Percentiles rank a stretch among this genome's conserved stretches.
These are phyloP conservation scores for Portevinia maculata DNA, from an alignment of 2,888 invertebrate genomes.

Conservation along the genomic window DNA sequence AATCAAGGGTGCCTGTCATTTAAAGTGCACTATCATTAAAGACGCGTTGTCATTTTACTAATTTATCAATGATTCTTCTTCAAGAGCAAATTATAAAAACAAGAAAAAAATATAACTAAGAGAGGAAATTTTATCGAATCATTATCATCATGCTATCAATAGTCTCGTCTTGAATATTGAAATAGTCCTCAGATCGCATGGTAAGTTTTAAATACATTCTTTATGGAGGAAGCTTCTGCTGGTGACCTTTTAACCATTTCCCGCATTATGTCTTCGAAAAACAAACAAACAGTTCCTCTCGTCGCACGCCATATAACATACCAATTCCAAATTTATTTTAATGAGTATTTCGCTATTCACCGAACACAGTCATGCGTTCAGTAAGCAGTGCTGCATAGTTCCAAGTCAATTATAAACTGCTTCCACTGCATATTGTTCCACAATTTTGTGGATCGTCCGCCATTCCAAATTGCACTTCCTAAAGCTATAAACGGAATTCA, in stretches of 20 bases:
- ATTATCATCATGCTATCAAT: background rate
- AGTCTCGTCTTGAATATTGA: no score
- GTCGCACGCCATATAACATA: no score
- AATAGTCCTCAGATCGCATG: no score
- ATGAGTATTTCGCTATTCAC: no score
- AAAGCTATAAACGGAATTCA: conserved; percentile 53
- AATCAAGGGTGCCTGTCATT: conserved; percentile 70
- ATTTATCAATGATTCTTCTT: conserved; percentile 61
- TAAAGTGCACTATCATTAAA: conserved; percentile 71
- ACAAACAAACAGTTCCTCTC: no score
- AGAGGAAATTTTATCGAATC: background rate
- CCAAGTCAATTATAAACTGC: background rate
- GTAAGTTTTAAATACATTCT: no score
- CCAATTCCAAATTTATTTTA: no score
- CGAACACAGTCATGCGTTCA: no score
- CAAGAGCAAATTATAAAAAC: background rate
- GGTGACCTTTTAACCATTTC: no score
- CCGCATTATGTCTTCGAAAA: no score
- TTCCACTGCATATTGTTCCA: background rate
- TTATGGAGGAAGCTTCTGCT: no score
- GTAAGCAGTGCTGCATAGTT: background rate
- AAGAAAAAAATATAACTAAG: background rate
- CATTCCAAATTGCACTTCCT: conserved; percentile 26
- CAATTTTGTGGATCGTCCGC: background rate
- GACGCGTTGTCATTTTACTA: conserved; percentile 66